Evolutionary conservation across 2,888 invertebrate genomes (phyloP), one percentile per base, ranked within the genome.

Genomic region (Lottia scabra): DNA sequence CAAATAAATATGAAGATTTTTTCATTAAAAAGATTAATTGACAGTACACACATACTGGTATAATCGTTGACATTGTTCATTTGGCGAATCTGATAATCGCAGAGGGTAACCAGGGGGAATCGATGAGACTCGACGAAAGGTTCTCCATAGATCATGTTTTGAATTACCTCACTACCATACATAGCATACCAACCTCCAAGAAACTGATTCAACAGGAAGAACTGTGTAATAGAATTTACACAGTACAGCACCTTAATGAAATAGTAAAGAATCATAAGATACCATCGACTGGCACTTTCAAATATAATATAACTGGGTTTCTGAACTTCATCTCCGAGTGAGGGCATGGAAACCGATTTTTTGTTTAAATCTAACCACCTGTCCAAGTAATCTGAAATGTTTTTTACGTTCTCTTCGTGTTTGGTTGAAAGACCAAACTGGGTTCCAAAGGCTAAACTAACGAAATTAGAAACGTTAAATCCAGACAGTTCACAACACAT

Each of bases 401-500:
- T 80, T 27, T 80, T 74, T 23, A 86, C 79, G 15, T 83, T 84
- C 65, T 81, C 81, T 48, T 83, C 80, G n/a, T 85, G 75, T 69
- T 84, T 84, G 48, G 78, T 78, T 2, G 78, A 75, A 38, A 80
- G 79, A 0, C 83, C 84, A 16, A 83, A 79, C 68, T 86, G 86
- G 6, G 85, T 84, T 26, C 73, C 71, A 13, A 75, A 78, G 0
- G 84, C 81, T 81, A 85, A 78, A 68, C 70, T 78, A 23, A 85
- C 86, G 38, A 85, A 81, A 70, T 84, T 85, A 69, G 82, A 82
- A 71, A 86, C 74, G 75, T 85, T 86, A 27, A 87, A 75, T 23
- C 86, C 87, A 26, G 83, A 83, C 15, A 76, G 78, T 15, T 85
- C 81, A 64, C 81, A 82, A 70, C 91, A 83, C 72, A 91, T 85